Evolutionary conservation across 2,888 invertebrate genomes (phyloP).

Genomic region (Cyaniris semiargus): DNA sequence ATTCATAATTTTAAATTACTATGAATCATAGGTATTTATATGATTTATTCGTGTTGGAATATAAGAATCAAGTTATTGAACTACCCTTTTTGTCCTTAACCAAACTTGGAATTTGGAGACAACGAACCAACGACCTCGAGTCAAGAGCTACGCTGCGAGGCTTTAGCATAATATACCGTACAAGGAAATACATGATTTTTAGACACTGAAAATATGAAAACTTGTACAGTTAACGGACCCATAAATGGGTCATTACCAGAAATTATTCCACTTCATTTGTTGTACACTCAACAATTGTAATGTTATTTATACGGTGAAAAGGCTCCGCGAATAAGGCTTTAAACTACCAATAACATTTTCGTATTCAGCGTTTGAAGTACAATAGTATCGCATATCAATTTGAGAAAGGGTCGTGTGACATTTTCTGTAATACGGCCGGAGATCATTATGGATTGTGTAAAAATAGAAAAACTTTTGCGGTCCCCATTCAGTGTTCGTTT

Average conservation of each 20-base stretch:
- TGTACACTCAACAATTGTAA: background rate
- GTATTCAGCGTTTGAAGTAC: conserved; percentile 1
- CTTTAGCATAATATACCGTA: too few species aligned
- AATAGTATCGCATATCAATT: conserved; percentile 17
- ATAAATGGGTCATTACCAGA: background rate
- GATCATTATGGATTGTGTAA: conserved; percentile 12
- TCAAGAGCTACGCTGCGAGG: too few species aligned
- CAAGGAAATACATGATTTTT: too few species aligned
- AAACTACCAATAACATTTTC: conserved; percentile 24
- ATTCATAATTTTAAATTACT: too few species aligned
- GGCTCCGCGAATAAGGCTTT: background rate
- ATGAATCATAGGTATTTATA: too few species aligned
- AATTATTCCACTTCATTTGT: background rate
- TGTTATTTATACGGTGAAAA: background rate
- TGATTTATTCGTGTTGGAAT: too few species aligned
- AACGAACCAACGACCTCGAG: too few species aligned
- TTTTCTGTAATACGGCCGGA: background rate
- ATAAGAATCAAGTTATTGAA: too few species aligned
- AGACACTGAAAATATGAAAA: too few species aligned
- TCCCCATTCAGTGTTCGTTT: background rate
- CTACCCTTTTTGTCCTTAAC: too few species aligned
- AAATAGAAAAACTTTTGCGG: conserved; percentile 33
- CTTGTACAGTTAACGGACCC: too few species aligned
- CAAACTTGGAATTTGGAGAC: too few species aligned
- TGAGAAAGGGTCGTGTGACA: conserved; percentile 19